Percentiles rank a stretch among this genome's conserved stretches.
These are phyloP conservation scores for Vireo altiloquus DNA, from an alignment of 2,113 vertebrate genomes.

Conservation along the genomic window DNA sequence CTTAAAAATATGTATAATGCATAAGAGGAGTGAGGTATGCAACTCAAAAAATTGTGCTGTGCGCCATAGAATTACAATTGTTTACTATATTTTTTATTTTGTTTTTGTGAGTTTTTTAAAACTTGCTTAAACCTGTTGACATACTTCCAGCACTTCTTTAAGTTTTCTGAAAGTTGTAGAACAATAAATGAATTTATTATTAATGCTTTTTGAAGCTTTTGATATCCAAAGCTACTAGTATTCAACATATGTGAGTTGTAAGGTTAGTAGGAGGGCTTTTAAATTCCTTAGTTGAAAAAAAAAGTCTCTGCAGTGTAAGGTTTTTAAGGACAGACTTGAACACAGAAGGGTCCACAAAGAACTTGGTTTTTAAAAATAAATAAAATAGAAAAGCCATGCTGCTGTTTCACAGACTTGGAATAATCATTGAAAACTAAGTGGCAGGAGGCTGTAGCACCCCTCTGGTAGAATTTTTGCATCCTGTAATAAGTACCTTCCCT, in stretches of 20 bases:
- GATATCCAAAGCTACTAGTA: background rate
- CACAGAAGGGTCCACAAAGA: background rate
- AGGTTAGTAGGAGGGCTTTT: background rate
- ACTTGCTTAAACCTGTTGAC: background rate
- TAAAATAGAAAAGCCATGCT: background rate
- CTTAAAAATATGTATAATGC: background rate
- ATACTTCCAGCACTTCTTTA: background rate
- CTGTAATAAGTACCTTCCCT: background rate
- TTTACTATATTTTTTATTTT: background rate
- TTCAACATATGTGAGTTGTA: background rate
- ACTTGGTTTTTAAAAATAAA: background rate
- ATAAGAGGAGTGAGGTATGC: background rate
- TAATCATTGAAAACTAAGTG: background rate
- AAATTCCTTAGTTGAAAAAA: background rate
- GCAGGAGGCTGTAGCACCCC: background rate
- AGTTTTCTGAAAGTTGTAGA: background rate
- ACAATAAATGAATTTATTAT: background rate
- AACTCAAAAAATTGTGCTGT: background rate
- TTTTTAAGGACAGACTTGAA: background rate
- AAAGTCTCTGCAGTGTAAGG: background rate
- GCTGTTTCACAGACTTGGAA: background rate
- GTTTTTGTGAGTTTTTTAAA: accelerated
- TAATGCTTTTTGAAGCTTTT: background rate
- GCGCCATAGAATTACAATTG: background rate
- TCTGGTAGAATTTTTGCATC: background rate